Base-by-base conservation (phyloP, 1,140 invertebrate species). In the Drosophila funebris region DNA sequence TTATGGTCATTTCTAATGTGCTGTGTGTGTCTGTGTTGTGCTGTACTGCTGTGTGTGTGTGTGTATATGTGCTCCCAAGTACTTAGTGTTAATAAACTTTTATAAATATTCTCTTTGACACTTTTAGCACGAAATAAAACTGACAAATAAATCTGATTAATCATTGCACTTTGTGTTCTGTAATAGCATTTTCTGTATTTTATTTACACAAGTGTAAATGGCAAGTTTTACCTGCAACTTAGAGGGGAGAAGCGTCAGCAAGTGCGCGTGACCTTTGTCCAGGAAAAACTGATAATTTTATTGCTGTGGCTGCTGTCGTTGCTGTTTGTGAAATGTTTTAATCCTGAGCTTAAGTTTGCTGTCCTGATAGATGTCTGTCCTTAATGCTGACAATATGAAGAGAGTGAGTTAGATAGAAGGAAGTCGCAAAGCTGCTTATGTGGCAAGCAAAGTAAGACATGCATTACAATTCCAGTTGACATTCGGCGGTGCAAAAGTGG, bases 121-220 rank as follows among this genome's bases (percentile, higher is more conserved):
- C 83, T 88, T 88, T 88, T 89, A 88, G 83, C 84, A 88, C 83
- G 76, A 89, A 89, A 88, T 88, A 88, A 88, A 88, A 88, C 76
- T 88, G 83, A 88, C 83, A 88, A 89, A 88, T 88, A 88, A 88
- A 88, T 88, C 83, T 88, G 83, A 83, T 88, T 88, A 88, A 88
- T 88, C 83, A 88, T 88, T 88, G 83, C 83, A 88, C 83, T 87
- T 83, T 88, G 82, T 70, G 78, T 68, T 78, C 46, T 63, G 70
- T 84, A 84, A 84, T 84, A 79, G 78, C 66, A 76, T 73, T 82
- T 81, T 60, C 70, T 39, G 56, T 76, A 64, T 78, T 78, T 82
- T 70, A 74, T 80, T 78, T 54, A 6, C 31, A 60, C 20, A 52
- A 43, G 53, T 44, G 43, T 44, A 29, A 48, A 29, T 29, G 46